phyloP scores from a whole-genome alignment of 2,797 vertebrate species.

The Gobio occitaniae region DNA sequence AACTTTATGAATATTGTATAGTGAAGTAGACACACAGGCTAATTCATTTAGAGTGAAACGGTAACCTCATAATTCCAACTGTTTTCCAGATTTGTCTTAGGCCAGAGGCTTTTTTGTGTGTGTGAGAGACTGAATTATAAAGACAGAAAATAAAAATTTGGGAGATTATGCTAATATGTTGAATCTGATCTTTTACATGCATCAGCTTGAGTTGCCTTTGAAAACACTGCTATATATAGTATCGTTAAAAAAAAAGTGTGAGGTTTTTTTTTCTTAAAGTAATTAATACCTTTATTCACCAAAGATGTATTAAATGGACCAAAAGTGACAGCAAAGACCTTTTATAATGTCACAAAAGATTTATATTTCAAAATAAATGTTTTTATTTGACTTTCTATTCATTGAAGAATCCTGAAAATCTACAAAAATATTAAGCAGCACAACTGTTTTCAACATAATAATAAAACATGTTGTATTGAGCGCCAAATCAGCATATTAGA shows the following conservation, averaged over 20 bases:
- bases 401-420: not conserved
- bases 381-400: not conserved
- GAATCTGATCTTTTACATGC: slow-evolving; percentile 32
- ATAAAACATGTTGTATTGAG: not conserved
- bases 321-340: not conserved
- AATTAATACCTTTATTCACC: not conserved
- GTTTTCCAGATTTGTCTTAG: slow-evolving; percentile 42
- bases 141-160: slow-evolving; percentile 12
- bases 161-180: slow-evolving; percentile 38
- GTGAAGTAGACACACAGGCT: slow-evolving; percentile 44
- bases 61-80: slow-evolving; percentile 36
- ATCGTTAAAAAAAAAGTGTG: not conserved
- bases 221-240: not conserved
- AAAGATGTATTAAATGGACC: not conserved
- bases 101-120: slow-evolving; percentile 32
- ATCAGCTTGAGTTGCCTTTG: slow-evolving; percentile 16
- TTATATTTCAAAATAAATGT: not conserved
- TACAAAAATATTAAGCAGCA: not conserved
- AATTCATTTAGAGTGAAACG: slow-evolving; percentile 42
- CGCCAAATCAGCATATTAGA: not conserved
- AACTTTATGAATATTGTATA: slow-evolving; percentile 61
- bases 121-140: slow-evolving; percentile 2
- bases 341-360: not conserved
- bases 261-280: not conserved
- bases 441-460: not conserved